Percentiles rank a stretch among this genome's conserved stretches.
phyloP scores from a whole-genome alignment of 2,113 vertebrate species.

The Turdus rufiventris region DNA sequence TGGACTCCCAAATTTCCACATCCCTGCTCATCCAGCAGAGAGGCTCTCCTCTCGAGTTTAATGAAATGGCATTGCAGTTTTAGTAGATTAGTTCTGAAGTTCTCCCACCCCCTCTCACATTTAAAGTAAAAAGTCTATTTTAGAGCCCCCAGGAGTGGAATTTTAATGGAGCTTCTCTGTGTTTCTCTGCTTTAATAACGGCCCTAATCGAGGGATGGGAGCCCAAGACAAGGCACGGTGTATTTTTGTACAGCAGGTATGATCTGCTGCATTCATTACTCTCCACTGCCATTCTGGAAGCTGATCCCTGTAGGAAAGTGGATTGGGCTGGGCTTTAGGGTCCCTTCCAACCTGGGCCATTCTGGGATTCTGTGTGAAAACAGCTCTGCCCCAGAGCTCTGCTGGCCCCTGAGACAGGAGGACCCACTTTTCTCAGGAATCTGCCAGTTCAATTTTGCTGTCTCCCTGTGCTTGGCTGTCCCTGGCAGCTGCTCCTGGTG shows the following conservation, averaged over 20 bases:
- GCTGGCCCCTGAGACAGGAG: not conserved
- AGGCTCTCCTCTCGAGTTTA: no score
- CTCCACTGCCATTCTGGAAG: not conserved
- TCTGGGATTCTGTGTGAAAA: not conserved
- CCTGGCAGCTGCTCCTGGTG: rapidly evolving
- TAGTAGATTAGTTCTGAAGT: not conserved
- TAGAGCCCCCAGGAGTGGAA: not conserved
- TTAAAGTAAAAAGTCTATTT: not conserved
- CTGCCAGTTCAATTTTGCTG: rapidly evolving
- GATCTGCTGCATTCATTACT: not conserved
- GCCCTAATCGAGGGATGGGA: not conserved
- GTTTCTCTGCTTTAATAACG: not conserved
- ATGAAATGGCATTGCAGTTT: not conserved
- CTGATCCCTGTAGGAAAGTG: not conserved
- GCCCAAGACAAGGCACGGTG: not conserved
- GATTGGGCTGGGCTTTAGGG: not conserved
- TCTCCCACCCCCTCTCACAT: not conserved
- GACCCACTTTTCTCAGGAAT: not conserved
- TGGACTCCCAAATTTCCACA: not conserved
- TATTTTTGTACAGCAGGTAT: not conserved
- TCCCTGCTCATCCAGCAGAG: not conserved
- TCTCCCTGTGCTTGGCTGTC: not conserved
- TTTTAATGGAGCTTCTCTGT: not conserved
- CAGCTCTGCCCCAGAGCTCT: not conserved
- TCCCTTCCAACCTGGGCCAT: not conserved